phyloP scores from a whole-genome alignment of 1,140 invertebrate species.

The Asbolus verrucosus region DNA sequence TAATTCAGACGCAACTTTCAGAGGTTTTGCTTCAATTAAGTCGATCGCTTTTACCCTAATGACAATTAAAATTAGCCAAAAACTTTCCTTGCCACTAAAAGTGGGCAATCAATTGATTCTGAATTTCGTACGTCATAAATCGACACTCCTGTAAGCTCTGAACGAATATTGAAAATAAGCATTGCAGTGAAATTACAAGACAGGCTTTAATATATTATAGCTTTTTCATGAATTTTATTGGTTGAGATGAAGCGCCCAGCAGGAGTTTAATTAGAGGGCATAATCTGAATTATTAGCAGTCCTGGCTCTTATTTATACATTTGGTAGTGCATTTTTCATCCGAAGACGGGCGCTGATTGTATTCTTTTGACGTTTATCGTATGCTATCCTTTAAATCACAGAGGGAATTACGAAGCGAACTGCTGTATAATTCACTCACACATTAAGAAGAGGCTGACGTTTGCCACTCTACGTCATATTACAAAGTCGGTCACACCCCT shows the following conservation, averaged over 20 bases:
- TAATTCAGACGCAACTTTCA: slow-evolving; percentile 2
- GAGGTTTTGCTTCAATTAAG: slow-evolving; percentile 8
- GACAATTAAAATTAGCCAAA: no score
- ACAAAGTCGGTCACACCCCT: no score
- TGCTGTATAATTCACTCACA: no score
- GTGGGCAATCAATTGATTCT: slow-evolving; percentile 2
- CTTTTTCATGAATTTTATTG: slow-evolving; percentile 37
- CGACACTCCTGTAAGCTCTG: background rate
- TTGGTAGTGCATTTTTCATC: slow-evolving; percentile 6
- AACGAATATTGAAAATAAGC: slow-evolving; percentile 32
- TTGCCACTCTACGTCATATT: no score
- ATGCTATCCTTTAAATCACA: slow-evolving; percentile 34
- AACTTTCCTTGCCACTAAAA: background rate
- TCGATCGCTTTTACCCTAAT: no score
- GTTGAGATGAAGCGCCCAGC: slow-evolving; percentile 22
- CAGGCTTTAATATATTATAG: slow-evolving; percentile 29
- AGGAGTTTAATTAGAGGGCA: slow-evolving; percentile 36
- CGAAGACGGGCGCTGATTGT: slow-evolving; percentile 11
- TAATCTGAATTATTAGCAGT: slow-evolving; percentile 30
- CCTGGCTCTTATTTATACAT: slow-evolving; percentile 27
- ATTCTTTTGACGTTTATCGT: slow-evolving; percentile 18
- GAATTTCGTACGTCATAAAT: slow-evolving; percentile 1
- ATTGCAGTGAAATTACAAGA: slow-evolving; percentile 17
- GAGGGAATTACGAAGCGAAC: no score
- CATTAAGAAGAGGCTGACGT: no score